Evolutionary conservation across 2,797 vertebrate species (phyloP), one percentile per base, ranked within the genome.

Genomic region (Cryptoblepharus egeriae): DNA sequence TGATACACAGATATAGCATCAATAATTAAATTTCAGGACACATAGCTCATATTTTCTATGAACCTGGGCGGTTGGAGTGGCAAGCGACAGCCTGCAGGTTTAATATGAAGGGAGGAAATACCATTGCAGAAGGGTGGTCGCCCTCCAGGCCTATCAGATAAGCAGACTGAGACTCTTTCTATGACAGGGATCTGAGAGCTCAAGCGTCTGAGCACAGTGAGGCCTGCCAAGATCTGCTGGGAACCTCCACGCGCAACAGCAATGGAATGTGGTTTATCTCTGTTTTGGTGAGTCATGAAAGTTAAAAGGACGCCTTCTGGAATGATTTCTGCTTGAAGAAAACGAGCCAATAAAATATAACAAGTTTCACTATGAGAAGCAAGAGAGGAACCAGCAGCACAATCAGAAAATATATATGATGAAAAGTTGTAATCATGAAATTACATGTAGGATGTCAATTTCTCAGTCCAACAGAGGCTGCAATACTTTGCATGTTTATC

Each of bases 241-340:
- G 86, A 83, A 84, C 87, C 81, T 89, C 86, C 68, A 76, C 39
- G 72, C 88, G 85, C 79, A 88, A 88, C 85, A 63, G 74, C 81
- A 72, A 89, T 95, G 91, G 93, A 95, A 96, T 95, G 93, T 18
- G 3, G 91, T 93, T 93, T 94, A 95, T 95, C 93, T 90, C 88
- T 87, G 82, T 93, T 94, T 93, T 91, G 87, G 94, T 95, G 95
- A 95, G 88, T 95, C 92, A 94, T 71, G 81, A 88, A 89, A 84
- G 92, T 87, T 28, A 85, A 92, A 91, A 87, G 77, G 89, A 90
- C 85, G 86, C 80, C 89, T 89, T 89, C 79, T 82, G 90, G 93
- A 93, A 93, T 28, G 67, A 78, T 87, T 93, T 94, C 93, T 93
- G 88, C 91, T 95, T 92, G 84, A 93, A 93, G 90, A 88, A 84